phyloP scores from a whole-genome alignment of 2,113 vertebrate genomes.

The Etheostoma cragini region DNA sequence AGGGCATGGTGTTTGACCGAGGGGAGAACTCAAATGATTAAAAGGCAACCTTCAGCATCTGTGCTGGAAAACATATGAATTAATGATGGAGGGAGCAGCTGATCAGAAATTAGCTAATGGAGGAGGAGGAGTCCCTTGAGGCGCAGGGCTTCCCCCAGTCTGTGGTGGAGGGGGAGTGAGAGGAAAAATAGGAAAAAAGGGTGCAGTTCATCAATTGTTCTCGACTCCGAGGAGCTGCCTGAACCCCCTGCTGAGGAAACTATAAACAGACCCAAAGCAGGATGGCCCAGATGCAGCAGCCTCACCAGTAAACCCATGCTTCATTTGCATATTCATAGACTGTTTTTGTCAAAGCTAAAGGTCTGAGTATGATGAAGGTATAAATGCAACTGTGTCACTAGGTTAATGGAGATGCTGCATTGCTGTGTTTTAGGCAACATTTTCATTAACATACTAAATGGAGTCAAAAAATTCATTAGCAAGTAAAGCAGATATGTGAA shows the following conservation, averaged over 20 bases:
- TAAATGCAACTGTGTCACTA: slow-evolving; percentile 25
- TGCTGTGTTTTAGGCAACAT: background rate
- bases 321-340: slow-evolving; percentile 23
- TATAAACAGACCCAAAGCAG: slow-evolving; percentile 44
- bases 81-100: slow-evolving; percentile 81
- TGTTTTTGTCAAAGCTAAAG: slow-evolving; percentile 29
- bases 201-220: slow-evolving; percentile 59
- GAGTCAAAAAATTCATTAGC: slow-evolving; percentile 4
- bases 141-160: slow-evolving; percentile 64
- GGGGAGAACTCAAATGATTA: slow-evolving; percentile 74
- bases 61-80: slow-evolving; percentile 77
- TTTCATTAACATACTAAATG: slow-evolving; percentile 29
- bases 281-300: slow-evolving; percentile 37
- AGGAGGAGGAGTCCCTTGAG: slow-evolving; percentile 66
- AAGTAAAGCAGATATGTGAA: background rate
- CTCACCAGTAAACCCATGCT: slow-evolving; percentile 3
- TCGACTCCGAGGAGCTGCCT: slow-evolving; percentile 37
- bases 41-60: slow-evolving; percentile 75
- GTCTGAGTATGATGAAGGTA: slow-evolving; percentile 4
- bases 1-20: slow-evolving; percentile 32
- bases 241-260: slow-evolving; percentile 50
- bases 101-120: slow-evolving; percentile 84
- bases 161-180: slow-evolving; percentile 13
- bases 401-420: slow-evolving; percentile 27
- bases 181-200: slow-evolving; percentile 25